Conservation (phyloP, 2,113 vertebrate genomes). For the Ciconia boyciana region DNA sequence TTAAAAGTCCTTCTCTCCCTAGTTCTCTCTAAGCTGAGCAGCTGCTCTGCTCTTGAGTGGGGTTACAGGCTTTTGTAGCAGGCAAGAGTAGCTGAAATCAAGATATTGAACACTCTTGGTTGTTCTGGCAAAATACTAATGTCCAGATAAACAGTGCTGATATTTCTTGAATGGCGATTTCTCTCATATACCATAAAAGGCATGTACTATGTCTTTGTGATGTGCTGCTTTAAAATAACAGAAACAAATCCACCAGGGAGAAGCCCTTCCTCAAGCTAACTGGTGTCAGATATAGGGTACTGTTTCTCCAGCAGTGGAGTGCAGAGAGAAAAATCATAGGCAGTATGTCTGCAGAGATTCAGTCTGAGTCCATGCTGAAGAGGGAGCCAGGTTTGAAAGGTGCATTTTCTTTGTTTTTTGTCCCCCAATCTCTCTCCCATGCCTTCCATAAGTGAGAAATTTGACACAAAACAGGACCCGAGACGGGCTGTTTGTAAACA, state of each 20-base stretch:
- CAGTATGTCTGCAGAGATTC: fast-evolving
- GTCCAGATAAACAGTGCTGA: neutral
- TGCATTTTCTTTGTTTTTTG: neutral
- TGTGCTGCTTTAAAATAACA: neutral
- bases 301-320: neutral
- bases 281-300: neutral
- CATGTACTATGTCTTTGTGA: neutral
- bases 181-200: fast-evolving
- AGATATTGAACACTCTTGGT: neutral
- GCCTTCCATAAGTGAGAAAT: neutral
- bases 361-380: neutral
- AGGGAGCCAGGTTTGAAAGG: neutral
- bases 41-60: neutral
- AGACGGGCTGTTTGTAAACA: neutral
- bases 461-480: neutral
- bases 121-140: neutral
- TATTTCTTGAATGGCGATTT: neutral
- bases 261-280: neutral
- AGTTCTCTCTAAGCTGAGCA: neutral
- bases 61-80: fast-evolving
- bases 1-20: neutral
- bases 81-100: neutral
- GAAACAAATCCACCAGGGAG: neutral
- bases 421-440: neutral
- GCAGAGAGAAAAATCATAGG: neutral